Conservation (phyloP, 2,888 invertebrate species). For the Desoria tigrina region DNA sequence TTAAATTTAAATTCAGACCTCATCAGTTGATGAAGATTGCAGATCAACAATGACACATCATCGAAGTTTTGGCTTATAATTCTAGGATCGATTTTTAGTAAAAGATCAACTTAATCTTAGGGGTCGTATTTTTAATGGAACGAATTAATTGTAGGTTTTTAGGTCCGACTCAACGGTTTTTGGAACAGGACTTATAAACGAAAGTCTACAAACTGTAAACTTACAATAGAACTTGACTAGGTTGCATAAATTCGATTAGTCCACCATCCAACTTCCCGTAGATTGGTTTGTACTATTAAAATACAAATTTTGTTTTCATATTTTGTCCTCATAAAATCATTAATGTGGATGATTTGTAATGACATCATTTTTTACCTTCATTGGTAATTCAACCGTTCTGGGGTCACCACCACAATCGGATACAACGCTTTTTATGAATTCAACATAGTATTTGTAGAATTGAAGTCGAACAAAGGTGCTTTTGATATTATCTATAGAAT, state of each 20-base stretch:
- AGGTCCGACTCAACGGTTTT: too few species aligned
- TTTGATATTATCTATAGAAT: neutral
- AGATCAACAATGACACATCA: too few species aligned
- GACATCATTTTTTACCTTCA: too few species aligned
- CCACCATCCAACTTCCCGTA: slow-evolving; percentile 1
- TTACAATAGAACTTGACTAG: slow-evolving; percentile 1
- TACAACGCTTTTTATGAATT: neutral
- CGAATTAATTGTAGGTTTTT: too few species aligned
- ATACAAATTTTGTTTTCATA: neutral
- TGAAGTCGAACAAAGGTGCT: neutral
- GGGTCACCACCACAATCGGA: neutral
- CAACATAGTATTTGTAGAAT: neutral
- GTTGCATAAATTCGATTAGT: neutral
- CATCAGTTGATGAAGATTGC: too few species aligned
- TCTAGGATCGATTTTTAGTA: too few species aligned
- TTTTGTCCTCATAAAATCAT: neutral
- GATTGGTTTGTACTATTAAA: slow-evolving; percentile 5
- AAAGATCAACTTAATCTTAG: too few species aligned
- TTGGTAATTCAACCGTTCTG: neutral
- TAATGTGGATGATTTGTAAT: neutral
- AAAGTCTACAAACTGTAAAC: neutral
- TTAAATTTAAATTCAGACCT: too few species aligned
- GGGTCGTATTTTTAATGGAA: too few species aligned
- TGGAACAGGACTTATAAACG: too few species aligned
- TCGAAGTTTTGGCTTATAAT: too few species aligned